These are phyloP conservation scores for Piaya cayana DNA, from an alignment of 2,113 vertebrate species.

Conservation along the genomic window DNA sequence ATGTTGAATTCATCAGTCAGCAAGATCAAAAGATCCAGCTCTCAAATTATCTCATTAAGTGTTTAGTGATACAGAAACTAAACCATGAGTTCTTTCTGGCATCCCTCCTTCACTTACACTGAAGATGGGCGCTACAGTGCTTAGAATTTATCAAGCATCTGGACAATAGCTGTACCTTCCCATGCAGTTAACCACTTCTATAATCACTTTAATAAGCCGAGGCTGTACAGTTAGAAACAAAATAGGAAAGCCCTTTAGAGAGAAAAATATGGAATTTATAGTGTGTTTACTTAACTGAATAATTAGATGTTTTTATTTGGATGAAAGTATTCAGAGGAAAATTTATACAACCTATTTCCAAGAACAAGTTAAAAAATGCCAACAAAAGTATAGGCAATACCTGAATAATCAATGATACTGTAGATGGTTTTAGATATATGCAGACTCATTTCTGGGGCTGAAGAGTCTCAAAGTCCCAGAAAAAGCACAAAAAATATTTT, in stretches of 20 bases:
- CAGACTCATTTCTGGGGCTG: background rate
- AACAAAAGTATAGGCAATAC: background rate
- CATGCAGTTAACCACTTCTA: background rate
- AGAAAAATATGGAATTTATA: background rate
- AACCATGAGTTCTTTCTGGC: background rate
- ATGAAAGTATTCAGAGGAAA: background rate
- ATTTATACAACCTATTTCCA: background rate
- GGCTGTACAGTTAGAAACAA: background rate
- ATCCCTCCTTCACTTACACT: background rate
- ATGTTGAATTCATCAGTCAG: background rate
- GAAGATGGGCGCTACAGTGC: background rate
- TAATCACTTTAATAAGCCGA: background rate
- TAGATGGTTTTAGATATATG: background rate
- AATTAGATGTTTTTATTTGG: background rate
- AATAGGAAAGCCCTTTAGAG: background rate
- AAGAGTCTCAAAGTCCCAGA: background rate
- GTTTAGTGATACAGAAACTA: background rate
- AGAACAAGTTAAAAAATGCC: background rate
- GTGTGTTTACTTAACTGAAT: background rate
- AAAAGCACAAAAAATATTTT: background rate
- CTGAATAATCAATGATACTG: background rate
- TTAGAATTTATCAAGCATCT: background rate
- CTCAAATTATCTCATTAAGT: background rate
- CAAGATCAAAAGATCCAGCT: constrained; percentile 8
- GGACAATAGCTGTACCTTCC: background rate